Evolutionary conservation across 2,888 invertebrate species (phyloP), one percentile per base, ranked within the genome.

Genomic region (Aleiodes testaceus): DNA sequence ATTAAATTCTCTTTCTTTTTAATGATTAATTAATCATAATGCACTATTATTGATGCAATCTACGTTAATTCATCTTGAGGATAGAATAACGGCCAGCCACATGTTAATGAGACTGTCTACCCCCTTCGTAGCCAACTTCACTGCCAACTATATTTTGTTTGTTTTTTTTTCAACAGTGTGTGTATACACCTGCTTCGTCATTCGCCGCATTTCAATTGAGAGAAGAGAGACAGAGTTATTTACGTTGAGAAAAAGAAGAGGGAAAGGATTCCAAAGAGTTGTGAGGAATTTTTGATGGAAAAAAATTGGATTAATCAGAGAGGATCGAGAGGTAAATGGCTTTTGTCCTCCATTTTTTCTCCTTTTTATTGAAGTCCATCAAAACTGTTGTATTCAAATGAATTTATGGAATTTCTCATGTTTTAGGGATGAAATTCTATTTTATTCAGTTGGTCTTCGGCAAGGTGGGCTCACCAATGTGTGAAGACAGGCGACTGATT

Each of bases 181-280:
- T 26, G 78, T 75, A 77, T 70, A 81, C 84, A 81, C 82, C 84
- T 84, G 84, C 83, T 78, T 79, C 82, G 83, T 85, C 84, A 85
- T 84, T 78, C 77, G 76, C 50, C 53, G 53, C 20, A n/a, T 16
- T n/a, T 63, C 22, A 9, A 47, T 16, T 47, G 16, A 47, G 42
- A 68, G 47, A 53, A 47, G 42, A 30, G 20, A 26, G 16, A 52
- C 36, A 36, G 30, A 53, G 69, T 22, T 44, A 26, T 26, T 26
- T 63, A 42, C 36, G 50, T 14, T 61, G 64, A 50, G 69, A 61
- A 73, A 72, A 63, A 64, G 66, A 68, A 76, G 77, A 18, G 36
- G n/a, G n/a, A n/a, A n/a, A 36, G 0, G 9, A 36, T 36, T 36
- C 11, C 36, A 6, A 6, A 6, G 1, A 36, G 9, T 36, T 36